phyloP scores from a whole-genome alignment of 2,888 invertebrate genomes.

The Drosophila robusta region DNA sequence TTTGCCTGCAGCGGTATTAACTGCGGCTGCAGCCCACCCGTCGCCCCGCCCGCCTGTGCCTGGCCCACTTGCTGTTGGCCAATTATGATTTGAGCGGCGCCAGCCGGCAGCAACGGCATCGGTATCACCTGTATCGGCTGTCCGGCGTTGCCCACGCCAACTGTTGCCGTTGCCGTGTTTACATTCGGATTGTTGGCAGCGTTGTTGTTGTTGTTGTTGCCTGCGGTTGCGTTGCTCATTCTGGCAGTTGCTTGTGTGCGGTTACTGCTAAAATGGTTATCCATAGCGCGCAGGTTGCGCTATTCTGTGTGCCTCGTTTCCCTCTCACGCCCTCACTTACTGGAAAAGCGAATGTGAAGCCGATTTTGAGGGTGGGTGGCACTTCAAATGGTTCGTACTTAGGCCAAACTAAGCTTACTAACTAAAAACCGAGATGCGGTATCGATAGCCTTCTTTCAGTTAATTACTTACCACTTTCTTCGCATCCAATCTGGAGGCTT shows the following conservation, averaged over 20 bases:
- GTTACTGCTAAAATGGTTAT: conserved; percentile 66
- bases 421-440: conserved; percentile 46
- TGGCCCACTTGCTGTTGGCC: conserved; percentile 77
- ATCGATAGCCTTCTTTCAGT: conserved; percentile 22
- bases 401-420: conserved; percentile 65
- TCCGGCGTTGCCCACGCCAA: conserved; percentile 32
- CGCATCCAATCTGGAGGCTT: conserved; percentile 83
- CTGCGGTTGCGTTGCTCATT: conserved; percentile 62
- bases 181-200: conserved; percentile 30
- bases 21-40: conserved; percentile 69
- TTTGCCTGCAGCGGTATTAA: conserved; percentile 83
- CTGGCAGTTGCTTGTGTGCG: conserved; percentile 58
- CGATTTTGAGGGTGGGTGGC: conserved; percentile 83
- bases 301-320: conserved; percentile 40
- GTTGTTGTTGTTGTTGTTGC: conserved; percentile 26
- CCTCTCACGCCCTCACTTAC: conserved; percentile 73
- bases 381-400: conserved; percentile 70
- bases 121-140: conserved; percentile 83
- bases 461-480: conserved; percentile 85
- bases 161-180: conserved; percentile 34
- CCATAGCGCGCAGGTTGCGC: conserved; percentile 63
- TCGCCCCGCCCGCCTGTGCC: conserved; percentile 61
- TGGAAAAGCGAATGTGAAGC: conserved; percentile 85
- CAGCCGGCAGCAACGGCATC: conserved; percentile 77
- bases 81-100: conserved; percentile 83